Base-by-base conservation (phyloP, 2,113 vertebrate genomes). In the Athene noctua region DNA sequence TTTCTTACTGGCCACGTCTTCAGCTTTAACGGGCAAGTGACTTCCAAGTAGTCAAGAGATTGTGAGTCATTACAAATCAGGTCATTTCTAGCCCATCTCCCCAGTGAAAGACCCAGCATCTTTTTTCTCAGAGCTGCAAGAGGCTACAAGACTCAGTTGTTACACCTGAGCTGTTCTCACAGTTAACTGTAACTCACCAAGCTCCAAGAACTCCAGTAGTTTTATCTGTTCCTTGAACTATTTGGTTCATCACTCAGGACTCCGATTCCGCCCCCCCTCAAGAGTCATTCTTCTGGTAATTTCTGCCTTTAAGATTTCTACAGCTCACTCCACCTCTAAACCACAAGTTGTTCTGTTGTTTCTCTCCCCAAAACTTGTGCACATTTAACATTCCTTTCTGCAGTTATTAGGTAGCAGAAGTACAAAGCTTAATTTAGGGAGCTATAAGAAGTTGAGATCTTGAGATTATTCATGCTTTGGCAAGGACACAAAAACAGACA, bases 391-490 rank as follows among this genome's bases (percentile, higher is more conserved):
- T 75, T 88, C 52, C 52, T 29, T 80, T 86, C 75, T 67, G 65
- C 55, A 81, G 34, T 72, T 84, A 92, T 44, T 47, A 88, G 66
- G 72, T 51, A 90, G 47, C 42, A 90, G 47, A 88, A 92, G 27
- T 68, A 96, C 5, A 17, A 93, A 90, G 72, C 88, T 92, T 94
- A 88, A 93, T 92, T 88, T 86, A 89, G 32, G 30, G 61, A 95
- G 73, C 65, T 78, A 10, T 52, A 92, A 93, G 63, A 74, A 86
- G 52, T 61, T 75, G 75, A 92, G 91, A 94, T 92, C 72, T 72
- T 74, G 61, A 95, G 83, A 89, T 92, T 87, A 88, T 89, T 92
- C 54, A 58, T 18, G 34, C 72, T 93, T 86, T 92, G 80, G 73
- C 83, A 84, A 78, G 61, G 57, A 72, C 67, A 87, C 0, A 0